These are phyloP conservation scores for Trichogramma dendrolimi DNA, from an alignment of 2,888 invertebrate species.

Conservation along the genomic window DNA sequence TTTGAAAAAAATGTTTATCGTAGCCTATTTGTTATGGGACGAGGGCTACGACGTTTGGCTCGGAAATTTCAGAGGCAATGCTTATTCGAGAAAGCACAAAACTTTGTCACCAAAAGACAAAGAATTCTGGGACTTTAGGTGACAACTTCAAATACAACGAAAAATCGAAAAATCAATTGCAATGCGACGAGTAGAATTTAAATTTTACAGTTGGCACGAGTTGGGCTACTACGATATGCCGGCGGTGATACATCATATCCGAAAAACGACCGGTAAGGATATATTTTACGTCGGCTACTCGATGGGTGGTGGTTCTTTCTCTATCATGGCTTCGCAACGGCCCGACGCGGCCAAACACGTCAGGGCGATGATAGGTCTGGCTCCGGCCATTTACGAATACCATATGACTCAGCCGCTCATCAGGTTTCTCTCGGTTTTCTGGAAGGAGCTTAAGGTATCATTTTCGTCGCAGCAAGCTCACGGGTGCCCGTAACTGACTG, in stretches of 20 bases:
- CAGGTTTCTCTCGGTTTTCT: constrained; percentile 63
- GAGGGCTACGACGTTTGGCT: too few species aligned
- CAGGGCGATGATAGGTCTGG: constrained; percentile 62
- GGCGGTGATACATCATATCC: constrained; percentile 55
- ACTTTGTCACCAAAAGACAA: too few species aligned
- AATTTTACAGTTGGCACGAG: constrained; percentile 75
- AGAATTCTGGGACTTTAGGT: too few species aligned
- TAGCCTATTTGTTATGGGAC: too few species aligned
- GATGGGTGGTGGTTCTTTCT: constrained; percentile 68
- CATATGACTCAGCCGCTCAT: constrained; percentile 63
- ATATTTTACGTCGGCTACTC: constrained; percentile 44
- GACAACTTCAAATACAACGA: not conserved
- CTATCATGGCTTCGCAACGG: constrained; percentile 65
- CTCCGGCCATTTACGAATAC: constrained; percentile 67
- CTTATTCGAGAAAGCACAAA: too few species aligned
- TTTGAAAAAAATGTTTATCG: too few species aligned
- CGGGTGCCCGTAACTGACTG: too few species aligned
- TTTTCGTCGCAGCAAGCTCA: not conserved
- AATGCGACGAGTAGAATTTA: too few species aligned
- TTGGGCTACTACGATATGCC: constrained; percentile 84
- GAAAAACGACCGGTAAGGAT: constrained; percentile 52
- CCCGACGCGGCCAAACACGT: constrained; percentile 66
- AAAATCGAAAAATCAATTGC: not conserved
- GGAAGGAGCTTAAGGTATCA: constrained; percentile 57
- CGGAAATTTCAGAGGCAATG: too few species aligned